These are phyloP conservation scores for Apoda limacodes DNA, from an alignment of 2,888 invertebrate species.

Conservation along the genomic window DNA sequence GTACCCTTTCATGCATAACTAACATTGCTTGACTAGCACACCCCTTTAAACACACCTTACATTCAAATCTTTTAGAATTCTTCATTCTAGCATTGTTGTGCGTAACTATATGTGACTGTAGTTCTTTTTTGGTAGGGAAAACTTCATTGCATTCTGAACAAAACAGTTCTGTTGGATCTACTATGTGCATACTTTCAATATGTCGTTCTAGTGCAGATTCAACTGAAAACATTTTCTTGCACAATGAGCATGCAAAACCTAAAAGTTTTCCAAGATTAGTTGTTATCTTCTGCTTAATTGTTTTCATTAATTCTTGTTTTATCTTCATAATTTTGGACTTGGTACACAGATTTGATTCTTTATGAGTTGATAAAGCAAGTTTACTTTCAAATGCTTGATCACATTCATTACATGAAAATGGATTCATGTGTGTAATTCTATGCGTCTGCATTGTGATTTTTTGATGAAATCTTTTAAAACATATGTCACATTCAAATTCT, in stretches of 20 bases:
- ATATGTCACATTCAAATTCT: slow-evolving; percentile 61
- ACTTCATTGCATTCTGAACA: slow-evolving; percentile 55
- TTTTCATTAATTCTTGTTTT: slow-evolving; percentile 53
- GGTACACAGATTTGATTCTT: slow-evolving; percentile 35
- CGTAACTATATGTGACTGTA: slow-evolving; percentile 36
- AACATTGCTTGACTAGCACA: slow-evolving; percentile 63
- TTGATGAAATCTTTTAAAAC: slow-evolving; percentile 55
- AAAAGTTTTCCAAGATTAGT: slow-evolving; percentile 48
- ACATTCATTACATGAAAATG: slow-evolving; percentile 46
- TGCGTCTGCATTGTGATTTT: slow-evolving; percentile 66
- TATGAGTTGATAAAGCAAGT: slow-evolving; percentile 31
- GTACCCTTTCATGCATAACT: slow-evolving; percentile 61
- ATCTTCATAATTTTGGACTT: slow-evolving; percentile 42
- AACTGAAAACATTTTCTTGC: slow-evolving; percentile 60
- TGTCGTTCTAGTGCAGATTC: slow-evolving; percentile 56
- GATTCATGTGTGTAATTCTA: slow-evolving; percentile 48
- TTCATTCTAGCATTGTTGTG: slow-evolving; percentile 39
- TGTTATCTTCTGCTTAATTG: slow-evolving; percentile 52
- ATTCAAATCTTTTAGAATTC: slow-evolving; percentile 46
- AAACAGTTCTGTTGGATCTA: slow-evolving; percentile 38
- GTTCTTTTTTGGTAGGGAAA: slow-evolving; percentile 38
- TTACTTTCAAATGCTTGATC: slow-evolving; percentile 42
- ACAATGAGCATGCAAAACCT: slow-evolving; percentile 55
- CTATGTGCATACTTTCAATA: slow-evolving; percentile 47
- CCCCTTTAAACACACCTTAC: slow-evolving; percentile 49